These are phyloP conservation scores for Dryomyza anilis DNA, from an alignment of 2,888 invertebrate genomes.

Conservation along the genomic window DNA sequence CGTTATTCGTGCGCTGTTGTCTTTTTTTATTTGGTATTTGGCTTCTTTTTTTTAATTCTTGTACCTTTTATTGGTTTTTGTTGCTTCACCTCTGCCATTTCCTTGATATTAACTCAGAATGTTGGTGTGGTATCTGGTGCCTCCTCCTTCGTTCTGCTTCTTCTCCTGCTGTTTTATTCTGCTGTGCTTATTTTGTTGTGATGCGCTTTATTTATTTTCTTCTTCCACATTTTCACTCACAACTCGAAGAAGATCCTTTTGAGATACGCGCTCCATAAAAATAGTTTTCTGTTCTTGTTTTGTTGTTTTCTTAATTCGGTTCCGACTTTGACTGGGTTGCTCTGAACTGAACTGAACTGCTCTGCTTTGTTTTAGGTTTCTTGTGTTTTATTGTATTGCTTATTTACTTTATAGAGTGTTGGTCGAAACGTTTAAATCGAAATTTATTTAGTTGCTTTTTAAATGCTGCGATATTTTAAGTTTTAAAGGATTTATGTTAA, in stretches of 20 bases:
- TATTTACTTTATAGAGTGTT: conserved; percentile 53
- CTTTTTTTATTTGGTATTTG: background rate
- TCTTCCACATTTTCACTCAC: conserved; percentile 28
- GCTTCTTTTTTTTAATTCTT: background rate
- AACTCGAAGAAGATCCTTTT: conserved; percentile 46
- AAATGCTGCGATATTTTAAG: conserved; percentile 31
- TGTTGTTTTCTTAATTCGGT: too few relatives aligned
- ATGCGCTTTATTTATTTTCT: background rate
- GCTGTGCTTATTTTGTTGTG: background rate
- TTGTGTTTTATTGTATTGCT: conserved; percentile 13
- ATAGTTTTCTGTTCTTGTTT: conserved; percentile 39
- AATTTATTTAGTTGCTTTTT: conserved; percentile 54
- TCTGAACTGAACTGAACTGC: conserved; percentile 40
- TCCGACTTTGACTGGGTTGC: conserved; percentile 17
- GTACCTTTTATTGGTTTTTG: background rate
- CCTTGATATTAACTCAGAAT: background rate
- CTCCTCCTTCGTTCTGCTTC: background rate
- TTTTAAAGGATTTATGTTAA: conserved; percentile 3
- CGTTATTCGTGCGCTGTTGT: conserved; percentile 1
- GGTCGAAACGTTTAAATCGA: conserved; percentile 50
- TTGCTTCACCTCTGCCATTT: background rate
- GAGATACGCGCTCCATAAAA: conserved; percentile 52
- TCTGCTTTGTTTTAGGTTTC: conserved; percentile 35
- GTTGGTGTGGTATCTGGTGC: too few relatives aligned
- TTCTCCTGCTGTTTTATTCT: background rate